Evolutionary conservation across 2,888 invertebrate genomes (phyloP), one percentile per base, ranked within the genome.

Genomic region (Parapristionchus giblindavisi): DNA sequence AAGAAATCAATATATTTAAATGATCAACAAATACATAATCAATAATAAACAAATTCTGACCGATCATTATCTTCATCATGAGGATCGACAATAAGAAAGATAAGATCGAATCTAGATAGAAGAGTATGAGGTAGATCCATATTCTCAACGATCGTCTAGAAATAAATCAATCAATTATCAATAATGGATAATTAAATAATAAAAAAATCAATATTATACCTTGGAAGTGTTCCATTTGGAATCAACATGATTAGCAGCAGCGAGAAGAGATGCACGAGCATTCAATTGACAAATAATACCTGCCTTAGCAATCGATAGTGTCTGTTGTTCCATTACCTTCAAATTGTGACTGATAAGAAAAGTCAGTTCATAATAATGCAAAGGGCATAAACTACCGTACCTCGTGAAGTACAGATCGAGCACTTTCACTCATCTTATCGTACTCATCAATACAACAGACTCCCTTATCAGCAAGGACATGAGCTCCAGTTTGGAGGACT

Each of bases 381-480:
- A n/a, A n/a, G n/a, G n/a, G n/a, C n/a, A n/a, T n/a, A n/a, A n/a
- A n/a, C n/a, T n/a, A n/a, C n/a, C 29, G 24, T 29, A 94, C 95
- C 91, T 99, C 98, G 88, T 99, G 98, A 5, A 99, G 91, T 24
- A 98, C 93, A 88, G 96, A 96, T 78, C 98, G 92, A 0, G 98
- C 97, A 1, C 94, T 93, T 87, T 99, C 99, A 87, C 93, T 95
- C 98, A 99, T 99, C 90, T 99, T 99, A 90, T 99, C 99, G 88
- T 99, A 99, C 89, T 99, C 99, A 89, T 99, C 99, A 85, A 99
- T 99, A 88, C 99, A 99, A 89, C 99, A 99, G 76, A 99, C 94
- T 74, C 99, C 99, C 88, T 97, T 98, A 89, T 99, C 99, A 54
- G 96, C 95, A 76, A 99, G 90, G 0, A 98, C 98, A 79, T 99